These are phyloP conservation scores for Dryas iulia DNA, from an alignment of 1,140 invertebrate genomes.

Conservation along the genomic window DNA sequence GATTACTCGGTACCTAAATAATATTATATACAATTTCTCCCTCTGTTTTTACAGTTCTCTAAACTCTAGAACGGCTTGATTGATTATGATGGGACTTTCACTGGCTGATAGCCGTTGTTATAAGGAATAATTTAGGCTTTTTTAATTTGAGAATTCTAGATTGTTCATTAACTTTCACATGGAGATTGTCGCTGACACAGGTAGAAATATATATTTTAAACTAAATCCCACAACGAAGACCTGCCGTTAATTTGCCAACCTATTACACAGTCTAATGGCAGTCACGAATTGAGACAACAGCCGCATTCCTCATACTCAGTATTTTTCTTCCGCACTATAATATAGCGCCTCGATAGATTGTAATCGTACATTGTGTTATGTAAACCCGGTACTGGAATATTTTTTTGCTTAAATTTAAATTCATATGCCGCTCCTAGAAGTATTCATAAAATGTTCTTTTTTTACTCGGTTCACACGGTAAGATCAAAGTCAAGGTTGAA, in stretches of 20 bases:
- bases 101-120: too few relatives aligned
- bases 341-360: conserved; percentile 22
- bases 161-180: too few relatives aligned
- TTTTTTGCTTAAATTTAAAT: conserved; percentile 7
- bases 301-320: conserved; percentile 38
- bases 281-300: conserved; percentile 44
- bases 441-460: neutral
- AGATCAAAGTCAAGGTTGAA: neutral
- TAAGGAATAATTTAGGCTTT: too few relatives aligned
- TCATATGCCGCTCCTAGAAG: neutral
- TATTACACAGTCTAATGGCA: conserved; percentile 37
- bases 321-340: conserved; percentile 34
- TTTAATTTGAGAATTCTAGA: too few relatives aligned
- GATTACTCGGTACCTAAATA: too few relatives aligned
- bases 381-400: neutral
- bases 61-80: too few relatives aligned
- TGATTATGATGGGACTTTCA: too few relatives aligned
- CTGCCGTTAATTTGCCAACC: conserved; percentile 26
- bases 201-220: neutral
- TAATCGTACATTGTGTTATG: conserved; percentile 15
- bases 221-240: neutral
- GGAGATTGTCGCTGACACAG: too few relatives aligned
- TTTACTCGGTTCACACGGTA: neutral
- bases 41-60: too few relatives aligned
- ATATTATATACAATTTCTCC: too few relatives aligned